A percentile compares a stretch with the other conserved stretches of the same genome.
Conservation (phyloP, 1,140 invertebrate species). For the Babylonia areolata region DNA sequence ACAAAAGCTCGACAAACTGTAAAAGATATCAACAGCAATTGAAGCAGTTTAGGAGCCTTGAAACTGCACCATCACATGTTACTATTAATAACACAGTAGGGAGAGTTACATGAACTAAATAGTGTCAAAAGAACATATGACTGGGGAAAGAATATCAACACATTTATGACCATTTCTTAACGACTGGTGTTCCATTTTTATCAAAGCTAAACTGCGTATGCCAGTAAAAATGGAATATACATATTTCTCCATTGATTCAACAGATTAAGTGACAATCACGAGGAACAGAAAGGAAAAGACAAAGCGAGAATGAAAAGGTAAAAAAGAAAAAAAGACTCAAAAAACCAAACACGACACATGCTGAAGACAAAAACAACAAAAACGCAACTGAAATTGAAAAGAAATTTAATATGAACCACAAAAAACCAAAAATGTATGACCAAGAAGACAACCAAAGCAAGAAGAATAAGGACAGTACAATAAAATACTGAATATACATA, state of each 20-base stretch:
- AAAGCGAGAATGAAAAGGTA: neutral
- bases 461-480: conserved; percentile 42
- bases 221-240: neutral
- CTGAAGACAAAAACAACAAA: conserved; percentile 42
- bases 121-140: too few species aligned
- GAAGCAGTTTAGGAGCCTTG: neutral
- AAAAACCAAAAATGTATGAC: conserved; percentile 41
- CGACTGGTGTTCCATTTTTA: neutral
- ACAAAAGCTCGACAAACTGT: conserved; percentile 17
- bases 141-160: too few species aligned
- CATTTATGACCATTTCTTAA: too few species aligned
- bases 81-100: neutral
- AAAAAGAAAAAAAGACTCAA: conserved; percentile 18
- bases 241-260: neutral
- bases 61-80: neutral
- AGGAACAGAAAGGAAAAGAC: neutral
- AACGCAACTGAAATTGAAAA: conserved; percentile 46
- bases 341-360: conserved; percentile 31
- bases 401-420: conserved; percentile 47
- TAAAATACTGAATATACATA: conserved; percentile 46
- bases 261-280: neutral
- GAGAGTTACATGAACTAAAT: neutral
- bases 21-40: conserved; percentile 33
- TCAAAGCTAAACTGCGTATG: neutral
- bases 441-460: conserved; percentile 39